Conservation (phyloP, 2,113 vertebrate genomes). For the Struthio camelus region DNA sequence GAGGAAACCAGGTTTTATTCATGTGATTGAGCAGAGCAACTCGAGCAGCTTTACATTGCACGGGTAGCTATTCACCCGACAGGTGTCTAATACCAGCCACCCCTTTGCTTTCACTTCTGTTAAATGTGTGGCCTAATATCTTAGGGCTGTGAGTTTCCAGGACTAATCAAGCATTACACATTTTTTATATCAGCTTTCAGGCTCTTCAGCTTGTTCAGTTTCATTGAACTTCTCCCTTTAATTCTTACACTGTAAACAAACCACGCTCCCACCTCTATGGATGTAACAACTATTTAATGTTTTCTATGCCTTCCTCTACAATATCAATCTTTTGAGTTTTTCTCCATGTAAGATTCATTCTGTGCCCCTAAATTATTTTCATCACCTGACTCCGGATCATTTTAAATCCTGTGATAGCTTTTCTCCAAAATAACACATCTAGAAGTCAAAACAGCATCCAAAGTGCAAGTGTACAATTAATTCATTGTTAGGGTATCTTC, state of each 20-base stretch:
- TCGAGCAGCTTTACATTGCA: not conserved
- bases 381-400: not conserved
- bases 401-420: not conserved
- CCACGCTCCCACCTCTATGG: not conserved
- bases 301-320: not conserved
- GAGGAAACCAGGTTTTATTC: not conserved
- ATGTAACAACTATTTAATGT: not conserved
- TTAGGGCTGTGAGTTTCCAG: not conserved
- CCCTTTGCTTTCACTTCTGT: not conserved
- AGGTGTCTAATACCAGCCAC: not conserved
- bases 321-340: not conserved
- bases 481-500: not conserved
- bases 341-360: not conserved
- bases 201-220: not conserved
- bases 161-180: not conserved
- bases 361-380: not conserved
- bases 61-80: rapidly evolving
- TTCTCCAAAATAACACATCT: not conserved
- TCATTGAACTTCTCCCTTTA: not conserved
- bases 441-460: not conserved
- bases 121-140: not conserved
- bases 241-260: not conserved
- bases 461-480: not conserved
- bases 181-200: not conserved
- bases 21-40: not conserved